Evolutionary conservation across 1,140 invertebrate genomes (phyloP).

Genomic region (Brachionus rotundiformis): DNA sequence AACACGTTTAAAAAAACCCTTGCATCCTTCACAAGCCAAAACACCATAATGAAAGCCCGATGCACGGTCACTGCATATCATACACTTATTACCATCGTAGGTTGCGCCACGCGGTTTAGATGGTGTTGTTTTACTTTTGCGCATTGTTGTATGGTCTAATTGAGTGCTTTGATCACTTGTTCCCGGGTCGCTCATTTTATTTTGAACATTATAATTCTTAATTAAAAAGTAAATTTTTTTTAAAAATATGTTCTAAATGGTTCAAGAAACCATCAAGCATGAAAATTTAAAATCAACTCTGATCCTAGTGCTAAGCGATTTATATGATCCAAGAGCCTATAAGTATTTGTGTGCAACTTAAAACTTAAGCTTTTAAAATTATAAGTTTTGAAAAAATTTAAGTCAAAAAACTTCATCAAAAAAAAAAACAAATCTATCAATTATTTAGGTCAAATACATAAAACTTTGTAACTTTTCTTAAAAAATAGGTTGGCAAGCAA

Average conservation of each 20-base stretch:
- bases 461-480: conserved; percentile 44
- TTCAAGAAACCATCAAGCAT: background rate
- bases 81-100: conserved; percentile 56
- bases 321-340: too few relatives aligned
- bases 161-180: background rate
- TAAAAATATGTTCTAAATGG: background rate
- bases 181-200: background rate
- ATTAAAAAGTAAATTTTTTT: background rate
- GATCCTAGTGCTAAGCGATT: too few relatives aligned
- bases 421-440: conserved; percentile 35
- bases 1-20: conserved; percentile 64
- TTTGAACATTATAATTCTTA: background rate
- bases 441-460: conserved; percentile 42
- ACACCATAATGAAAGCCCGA: conserved; percentile 66
- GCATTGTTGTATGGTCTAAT: background rate
- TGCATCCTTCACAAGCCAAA: conserved; percentile 67
- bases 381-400: background rate
- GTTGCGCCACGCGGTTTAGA: conserved; percentile 38
- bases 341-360: too few relatives aligned
- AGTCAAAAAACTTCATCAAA: background rate
- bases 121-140: background rate
- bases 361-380: too few relatives aligned
- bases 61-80: conserved; percentile 65
- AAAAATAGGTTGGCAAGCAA: conserved; percentile 32
- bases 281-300: background rate